phyloP scores from a whole-genome alignment of 2,113 vertebrate species.

The Crotalus horridus region DNA sequence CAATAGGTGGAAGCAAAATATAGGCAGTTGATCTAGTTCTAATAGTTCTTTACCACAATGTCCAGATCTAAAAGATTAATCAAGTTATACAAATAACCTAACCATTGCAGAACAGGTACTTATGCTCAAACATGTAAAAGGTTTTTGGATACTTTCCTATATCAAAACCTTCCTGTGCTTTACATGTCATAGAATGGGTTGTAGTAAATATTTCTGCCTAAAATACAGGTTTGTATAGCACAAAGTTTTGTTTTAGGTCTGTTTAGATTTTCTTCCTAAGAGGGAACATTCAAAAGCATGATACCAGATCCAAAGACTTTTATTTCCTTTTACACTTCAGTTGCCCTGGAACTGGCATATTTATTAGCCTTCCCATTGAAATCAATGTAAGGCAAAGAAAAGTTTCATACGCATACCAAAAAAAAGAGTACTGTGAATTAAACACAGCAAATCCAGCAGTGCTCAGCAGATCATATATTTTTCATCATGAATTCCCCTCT shows the following conservation, averaged over 20 bases:
- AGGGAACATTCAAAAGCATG: background rate
- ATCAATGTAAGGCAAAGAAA: background rate
- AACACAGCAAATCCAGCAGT: background rate
- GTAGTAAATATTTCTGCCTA: background rate
- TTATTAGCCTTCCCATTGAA: background rate
- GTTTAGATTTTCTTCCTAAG: background rate
- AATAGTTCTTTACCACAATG: background rate
- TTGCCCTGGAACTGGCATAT: background rate
- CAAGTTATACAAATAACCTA: background rate
- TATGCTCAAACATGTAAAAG: background rate
- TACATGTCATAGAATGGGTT: background rate
- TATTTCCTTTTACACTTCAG: background rate
- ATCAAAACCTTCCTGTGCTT: background rate
- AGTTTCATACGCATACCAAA: background rate
- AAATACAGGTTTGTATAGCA: background rate
- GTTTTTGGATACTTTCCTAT: background rate
- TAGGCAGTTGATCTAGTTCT: background rate
- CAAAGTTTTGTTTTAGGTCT: background rate
- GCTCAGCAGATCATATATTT: background rate
- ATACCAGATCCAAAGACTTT: background rate
- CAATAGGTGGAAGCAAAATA: background rate
- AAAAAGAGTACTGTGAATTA: background rate
- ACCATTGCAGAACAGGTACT: background rate
- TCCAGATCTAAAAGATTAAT: background rate
- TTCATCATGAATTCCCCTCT: background rate